Evolutionary conservation across 2,888 invertebrate species (phyloP).

Genomic region (Lasioglossum zephyrum): DNA sequence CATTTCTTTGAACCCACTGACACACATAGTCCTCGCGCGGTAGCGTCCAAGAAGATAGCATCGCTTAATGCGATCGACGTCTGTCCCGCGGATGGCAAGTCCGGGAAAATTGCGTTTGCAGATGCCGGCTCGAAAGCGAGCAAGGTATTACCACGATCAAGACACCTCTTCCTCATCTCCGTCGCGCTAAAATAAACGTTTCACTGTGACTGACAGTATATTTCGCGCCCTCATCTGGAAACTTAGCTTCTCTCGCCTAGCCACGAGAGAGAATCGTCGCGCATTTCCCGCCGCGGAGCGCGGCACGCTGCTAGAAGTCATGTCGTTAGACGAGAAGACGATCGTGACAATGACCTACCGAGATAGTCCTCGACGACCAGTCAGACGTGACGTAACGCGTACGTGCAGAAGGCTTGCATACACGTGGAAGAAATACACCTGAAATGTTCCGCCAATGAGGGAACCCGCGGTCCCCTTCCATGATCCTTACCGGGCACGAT

Average conservation of each 20-base stretch:
- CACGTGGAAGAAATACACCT: slow-evolving; percentile 77
- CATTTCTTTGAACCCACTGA: slow-evolving; percentile 46
- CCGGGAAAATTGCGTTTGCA: not conserved
- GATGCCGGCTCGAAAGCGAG: not conserved
- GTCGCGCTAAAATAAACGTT: slow-evolving; percentile 32
- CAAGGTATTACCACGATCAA: not conserved
- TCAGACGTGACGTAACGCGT: slow-evolving; percentile 66
- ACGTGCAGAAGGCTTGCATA: slow-evolving; percentile 57
- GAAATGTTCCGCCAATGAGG: slow-evolving; percentile 74
- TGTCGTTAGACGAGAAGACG: slow-evolving; percentile 57
- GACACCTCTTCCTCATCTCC: not conserved
- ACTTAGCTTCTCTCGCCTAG: not conserved
- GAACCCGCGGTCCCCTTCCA: slow-evolving; percentile 72
- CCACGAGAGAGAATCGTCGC: not conserved
- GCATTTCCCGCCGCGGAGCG: slow-evolving; percentile 3
- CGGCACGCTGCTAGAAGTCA: slow-evolving; percentile 24
- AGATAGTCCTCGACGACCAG: slow-evolving; percentile 68
- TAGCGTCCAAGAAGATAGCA: slow-evolving; percentile 42
- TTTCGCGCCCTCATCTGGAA: slow-evolving; percentile 6
- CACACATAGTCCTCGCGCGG: slow-evolving; percentile 12
- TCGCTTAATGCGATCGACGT: slow-evolving; percentile 31
- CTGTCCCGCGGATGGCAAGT: slow-evolving; percentile 25
- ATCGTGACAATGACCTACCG: slow-evolving; percentile 80
- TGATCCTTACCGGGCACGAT: slow-evolving; percentile 56
- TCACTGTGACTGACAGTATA: not conserved